Evolutionary conservation across 2,113 vertebrate species (phyloP).

Genomic region (Pygoscelis antarcticus): DNA sequence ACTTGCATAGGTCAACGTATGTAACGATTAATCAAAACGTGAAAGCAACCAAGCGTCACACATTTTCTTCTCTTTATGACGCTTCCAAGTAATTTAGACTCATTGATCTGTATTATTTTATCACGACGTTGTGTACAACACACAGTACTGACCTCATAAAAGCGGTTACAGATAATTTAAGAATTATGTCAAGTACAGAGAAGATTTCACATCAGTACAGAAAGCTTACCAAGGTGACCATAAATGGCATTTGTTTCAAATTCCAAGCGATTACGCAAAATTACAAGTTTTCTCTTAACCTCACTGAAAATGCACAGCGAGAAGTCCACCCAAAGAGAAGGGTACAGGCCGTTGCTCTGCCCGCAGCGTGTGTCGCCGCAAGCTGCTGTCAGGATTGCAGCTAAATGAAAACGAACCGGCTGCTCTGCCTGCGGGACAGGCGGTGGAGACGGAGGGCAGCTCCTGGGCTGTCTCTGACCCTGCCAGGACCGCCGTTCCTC

Average conservation of each 20-base stretch:
- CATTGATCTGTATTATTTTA: neutral
- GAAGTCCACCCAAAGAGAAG: neutral
- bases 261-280: neutral
- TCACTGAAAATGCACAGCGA: neutral
- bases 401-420: accelerated
- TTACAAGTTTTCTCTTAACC: neutral
- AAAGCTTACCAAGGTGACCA: neutral
- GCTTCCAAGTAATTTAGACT: neutral
- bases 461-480: neutral
- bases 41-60: too few species aligned
- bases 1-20: accelerated
- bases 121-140: neutral
- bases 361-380: accelerated
- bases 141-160: neutral
- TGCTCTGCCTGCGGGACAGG: neutral
- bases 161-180: neutral
- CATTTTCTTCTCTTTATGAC: neutral
- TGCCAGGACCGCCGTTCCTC: neutral
- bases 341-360: neutral
- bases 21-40: neutral
- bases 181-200: accelerated
- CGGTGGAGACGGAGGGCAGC: neutral
- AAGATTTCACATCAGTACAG: too few species aligned
- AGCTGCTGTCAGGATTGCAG: neutral
- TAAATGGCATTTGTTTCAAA: neutral